These are phyloP conservation scores for Melanostoma mellinum DNA, from an alignment of 2,888 invertebrate species.

Conservation along the genomic window DNA sequence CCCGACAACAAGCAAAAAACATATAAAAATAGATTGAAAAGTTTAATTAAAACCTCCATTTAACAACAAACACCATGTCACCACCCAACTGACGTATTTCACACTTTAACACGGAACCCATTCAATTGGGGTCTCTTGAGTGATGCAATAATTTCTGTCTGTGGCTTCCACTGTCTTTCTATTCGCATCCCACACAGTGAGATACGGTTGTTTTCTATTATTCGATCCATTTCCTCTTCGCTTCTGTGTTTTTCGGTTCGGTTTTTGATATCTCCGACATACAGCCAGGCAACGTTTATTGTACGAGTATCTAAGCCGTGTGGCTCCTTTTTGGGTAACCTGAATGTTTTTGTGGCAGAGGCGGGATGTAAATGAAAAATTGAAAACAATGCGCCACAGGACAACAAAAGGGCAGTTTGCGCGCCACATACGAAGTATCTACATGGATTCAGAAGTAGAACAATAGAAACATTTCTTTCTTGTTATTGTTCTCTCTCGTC, in stretches of 20 bases:
- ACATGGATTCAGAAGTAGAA: conserved; percentile 42
- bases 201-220: conserved; percentile 45
- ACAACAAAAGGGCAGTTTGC: conserved; percentile 58
- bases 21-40: conserved; percentile 22
- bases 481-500: conserved; percentile 5
- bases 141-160: conserved; percentile 55
- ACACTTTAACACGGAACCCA: conserved; percentile 25
- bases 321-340: conserved; percentile 15
- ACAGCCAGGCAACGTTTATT: conserved; percentile 5
- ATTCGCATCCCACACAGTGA: conserved; percentile 1
- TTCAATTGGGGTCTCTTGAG: conserved; percentile 48
- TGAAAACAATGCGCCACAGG: conserved; percentile 55
- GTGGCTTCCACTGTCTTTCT: conserved; percentile 48
- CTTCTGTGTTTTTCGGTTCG: conserved; percentile 4
- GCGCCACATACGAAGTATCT: conserved; percentile 6
- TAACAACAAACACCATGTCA: not conserved
- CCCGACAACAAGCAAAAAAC: not conserved
- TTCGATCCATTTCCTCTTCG: conserved; percentile 38
- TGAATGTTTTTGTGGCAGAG: conserved; percentile 20
- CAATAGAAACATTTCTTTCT: conserved; percentile 45
- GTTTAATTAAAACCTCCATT: conserved; percentile 35
- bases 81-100: conserved; percentile 5
- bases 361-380: conserved; percentile 47
- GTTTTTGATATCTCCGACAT: conserved; percentile 9
- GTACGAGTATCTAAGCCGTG: not conserved